Percentiles rank a stretch among this genome's conserved stretches.
Evolutionary conservation across 2,113 vertebrate genomes (phyloP).

Genomic region (Grantiella picta): DNA sequence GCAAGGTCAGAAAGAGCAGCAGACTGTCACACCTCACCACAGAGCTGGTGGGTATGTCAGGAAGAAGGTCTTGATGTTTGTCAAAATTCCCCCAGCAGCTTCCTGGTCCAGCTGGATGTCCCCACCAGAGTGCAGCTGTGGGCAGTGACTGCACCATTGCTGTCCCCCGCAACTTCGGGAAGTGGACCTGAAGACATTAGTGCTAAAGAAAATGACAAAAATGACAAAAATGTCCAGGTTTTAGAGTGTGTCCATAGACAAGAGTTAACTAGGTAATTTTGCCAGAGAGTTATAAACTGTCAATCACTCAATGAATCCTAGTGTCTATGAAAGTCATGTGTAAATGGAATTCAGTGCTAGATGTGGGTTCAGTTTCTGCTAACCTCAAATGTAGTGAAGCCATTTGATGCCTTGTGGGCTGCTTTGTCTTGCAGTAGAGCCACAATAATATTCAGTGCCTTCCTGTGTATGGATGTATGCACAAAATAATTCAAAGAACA

Average conservation of each 20-base stretch:
- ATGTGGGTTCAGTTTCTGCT: background rate
- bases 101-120: background rate
- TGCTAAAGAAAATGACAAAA: background rate
- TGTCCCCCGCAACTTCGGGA: background rate
- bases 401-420: background rate
- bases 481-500: background rate
- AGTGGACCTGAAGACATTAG: background rate
- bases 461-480: background rate
- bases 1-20: background rate
- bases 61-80: background rate
- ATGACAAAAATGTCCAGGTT: background rate
- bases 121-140: background rate
- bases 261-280: background rate
- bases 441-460: background rate
- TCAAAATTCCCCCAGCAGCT: background rate
- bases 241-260: background rate
- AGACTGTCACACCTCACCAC: background rate
- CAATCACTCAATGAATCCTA: background rate
- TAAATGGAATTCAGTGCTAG: background rate
- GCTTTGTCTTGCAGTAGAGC: background rate
- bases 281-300: background rate
- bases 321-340: background rate
- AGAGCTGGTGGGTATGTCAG: fast-evolving
- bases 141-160: background rate
- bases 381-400: background rate